Base-by-base conservation (phyloP, 2,797 vertebrate genomes). In the Heterohyrax brucei region DNA sequence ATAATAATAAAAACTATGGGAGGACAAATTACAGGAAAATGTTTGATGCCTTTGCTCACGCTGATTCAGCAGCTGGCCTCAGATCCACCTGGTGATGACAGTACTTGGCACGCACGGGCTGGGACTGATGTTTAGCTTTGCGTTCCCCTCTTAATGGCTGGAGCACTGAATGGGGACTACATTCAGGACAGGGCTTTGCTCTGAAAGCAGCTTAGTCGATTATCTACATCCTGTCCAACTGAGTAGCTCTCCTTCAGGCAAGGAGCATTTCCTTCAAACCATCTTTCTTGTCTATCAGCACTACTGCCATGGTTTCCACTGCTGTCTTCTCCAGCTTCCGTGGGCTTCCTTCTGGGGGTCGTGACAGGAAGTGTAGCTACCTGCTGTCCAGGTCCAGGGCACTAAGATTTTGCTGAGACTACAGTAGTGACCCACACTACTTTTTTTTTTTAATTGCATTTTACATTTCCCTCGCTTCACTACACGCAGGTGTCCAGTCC, bases 11-110 rank as follows among this genome's bases (percentile, higher is more conserved):
- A 80, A 79, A 10, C 26, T 56, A 0, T 61, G 44, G 56, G 44
- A 62, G 50, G n/a, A 88, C 70, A 78, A 28, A 72, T 91, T 88
- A 90, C 9, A n/a, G 18, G 28, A 56, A 79, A 72, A 1, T 2
- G 18, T 92, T 89, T 97, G 73, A 72, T 33, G 10, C 33, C 66
- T 24, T 84, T 84, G 56, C 48, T 64, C 33, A 2, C 9, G 77
- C 50, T 72, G 16, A 77, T 85, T 72, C 61, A 77, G 44, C 44
- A 68, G 1, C n/a, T 44, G 46, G 13, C 5, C 13, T 5, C 21
- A 56, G 72, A 44, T 86, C n/a, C 46, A 53, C 4, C 0, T 48
- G n/a, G 13, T 30, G 72, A 85, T 3, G 24, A 33, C n/a, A 48
- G 22, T 21, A 5, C 10, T 61, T n/a, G 19, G 30, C 7, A 30